Conservation (phyloP, 2,113 vertebrate species). For the Noctilio leporinus region DNA sequence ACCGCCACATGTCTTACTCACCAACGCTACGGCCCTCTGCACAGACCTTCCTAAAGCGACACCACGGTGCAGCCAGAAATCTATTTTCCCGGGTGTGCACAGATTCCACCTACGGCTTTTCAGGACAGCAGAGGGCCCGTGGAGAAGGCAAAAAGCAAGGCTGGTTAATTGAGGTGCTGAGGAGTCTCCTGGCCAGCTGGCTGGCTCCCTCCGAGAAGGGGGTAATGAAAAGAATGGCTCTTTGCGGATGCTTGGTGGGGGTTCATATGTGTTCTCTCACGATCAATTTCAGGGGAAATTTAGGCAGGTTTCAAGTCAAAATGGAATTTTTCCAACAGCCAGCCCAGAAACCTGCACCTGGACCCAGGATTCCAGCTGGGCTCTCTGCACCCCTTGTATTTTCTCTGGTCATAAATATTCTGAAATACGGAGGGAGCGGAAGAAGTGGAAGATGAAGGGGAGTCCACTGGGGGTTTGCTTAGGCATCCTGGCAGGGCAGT, state of each 20-base stretch:
- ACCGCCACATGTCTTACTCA: not conserved
- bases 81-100: constrained; percentile 55
- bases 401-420: not conserved
- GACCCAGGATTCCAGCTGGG: not conserved
- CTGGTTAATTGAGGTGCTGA: constrained; percentile 2
- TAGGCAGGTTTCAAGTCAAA: constrained; percentile 54
- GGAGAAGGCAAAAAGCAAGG: constrained; percentile 36
- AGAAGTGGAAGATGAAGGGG: not conserved
- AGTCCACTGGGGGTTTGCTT: not conserved
- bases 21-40: rapidly evolving
- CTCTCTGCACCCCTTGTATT: not conserved
- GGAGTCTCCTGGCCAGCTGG: not conserved
- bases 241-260: constrained; percentile 20
- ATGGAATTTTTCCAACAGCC: constrained; percentile 42
- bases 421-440: not conserved
- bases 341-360: constrained; percentile 1
- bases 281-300: constrained; percentile 60
- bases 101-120: constrained; percentile 37
- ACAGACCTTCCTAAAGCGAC: not conserved
- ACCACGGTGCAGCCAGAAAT: not conserved
- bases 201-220: not conserved
- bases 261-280: constrained; percentile 60
- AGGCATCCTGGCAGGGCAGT: rapidly evolving
- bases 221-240: constrained; percentile 42
- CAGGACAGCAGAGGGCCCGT: not conserved